phyloP scores from a whole-genome alignment of 2,888 invertebrate species.

The Archips crataeganus region DNA sequence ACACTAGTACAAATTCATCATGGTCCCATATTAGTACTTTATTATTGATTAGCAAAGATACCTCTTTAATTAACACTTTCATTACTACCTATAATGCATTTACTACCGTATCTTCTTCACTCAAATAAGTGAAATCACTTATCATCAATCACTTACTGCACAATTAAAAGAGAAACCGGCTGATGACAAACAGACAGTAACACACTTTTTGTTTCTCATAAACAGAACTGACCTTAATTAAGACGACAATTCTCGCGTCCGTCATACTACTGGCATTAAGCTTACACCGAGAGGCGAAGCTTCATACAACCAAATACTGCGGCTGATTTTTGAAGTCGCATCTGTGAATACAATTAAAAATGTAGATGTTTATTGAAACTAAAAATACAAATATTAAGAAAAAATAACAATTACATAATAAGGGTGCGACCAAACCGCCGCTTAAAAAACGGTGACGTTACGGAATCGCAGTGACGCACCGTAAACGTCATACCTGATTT shows the following conservation, averaged over 20 bases:
- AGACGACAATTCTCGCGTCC: slow-evolving; percentile 28
- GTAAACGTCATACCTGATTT: too few relatives aligned
- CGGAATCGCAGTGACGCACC: too few relatives aligned
- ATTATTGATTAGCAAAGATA: too few relatives aligned
- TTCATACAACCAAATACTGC: background rate
- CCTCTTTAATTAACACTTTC: background rate
- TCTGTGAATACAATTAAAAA: too few relatives aligned
- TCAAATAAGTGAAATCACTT: slow-evolving; percentile 16
- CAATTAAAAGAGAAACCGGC: slow-evolving; percentile 35
- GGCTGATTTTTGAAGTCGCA: too few relatives aligned
- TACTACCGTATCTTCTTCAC: background rate
- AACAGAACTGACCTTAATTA: slow-evolving; percentile 38
- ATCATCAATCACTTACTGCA: background rate
- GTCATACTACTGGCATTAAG: background rate
- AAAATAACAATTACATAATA: too few relatives aligned
- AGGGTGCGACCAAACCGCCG: too few relatives aligned
- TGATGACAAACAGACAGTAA: slow-evolving; percentile 19
- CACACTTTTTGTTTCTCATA: slow-evolving; percentile 34
- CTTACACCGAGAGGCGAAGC: background rate
- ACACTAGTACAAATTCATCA: too few relatives aligned
- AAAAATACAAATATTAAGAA: too few relatives aligned
- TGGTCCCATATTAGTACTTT: too few relatives aligned
- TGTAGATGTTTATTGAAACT: too few relatives aligned
- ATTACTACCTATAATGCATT: background rate
- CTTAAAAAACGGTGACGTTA: too few relatives aligned